These are phyloP conservation scores for Mesoligia furuncula DNA, from an alignment of 2,888 invertebrate genomes.

Conservation along the genomic window DNA sequence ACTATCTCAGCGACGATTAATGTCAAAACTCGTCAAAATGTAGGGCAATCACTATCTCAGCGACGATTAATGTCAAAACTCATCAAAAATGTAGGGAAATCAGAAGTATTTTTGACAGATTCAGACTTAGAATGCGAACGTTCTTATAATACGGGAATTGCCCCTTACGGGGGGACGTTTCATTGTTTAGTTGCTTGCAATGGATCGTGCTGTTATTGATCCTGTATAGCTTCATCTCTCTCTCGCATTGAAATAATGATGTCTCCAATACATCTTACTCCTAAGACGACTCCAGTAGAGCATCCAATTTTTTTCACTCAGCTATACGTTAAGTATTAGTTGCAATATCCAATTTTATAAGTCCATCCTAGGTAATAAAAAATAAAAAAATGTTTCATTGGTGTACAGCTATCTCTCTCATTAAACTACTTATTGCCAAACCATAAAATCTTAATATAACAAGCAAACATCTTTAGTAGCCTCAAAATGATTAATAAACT, in stretches of 20 bases:
- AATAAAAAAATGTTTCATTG: neutral
- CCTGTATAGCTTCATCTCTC: neutral
- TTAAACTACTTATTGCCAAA: neutral
- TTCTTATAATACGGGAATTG: neutral
- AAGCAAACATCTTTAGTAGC: neutral
- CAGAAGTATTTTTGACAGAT: neutral
- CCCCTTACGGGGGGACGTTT: neutral
- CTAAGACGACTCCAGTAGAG: no score
- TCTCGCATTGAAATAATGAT: neutral
- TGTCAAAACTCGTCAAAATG: no score
- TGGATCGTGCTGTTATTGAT: neutral
- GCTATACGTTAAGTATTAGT: neutral
- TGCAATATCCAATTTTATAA: neutral
- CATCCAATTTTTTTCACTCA: no score
- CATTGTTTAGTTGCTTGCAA: neutral
- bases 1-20: no score
- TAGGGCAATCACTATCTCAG: no score
- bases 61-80: neutral
- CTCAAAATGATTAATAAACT: neutral
- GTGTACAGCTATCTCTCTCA: neutral
- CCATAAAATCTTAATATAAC: neutral
- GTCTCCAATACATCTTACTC: neutral
- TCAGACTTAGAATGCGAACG: neutral
- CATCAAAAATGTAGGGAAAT: neutral
- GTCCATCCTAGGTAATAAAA: neutral